These are phyloP conservation scores for Beris morrisii DNA, from an alignment of 2,888 invertebrate genomes.

Conservation along the genomic window DNA sequence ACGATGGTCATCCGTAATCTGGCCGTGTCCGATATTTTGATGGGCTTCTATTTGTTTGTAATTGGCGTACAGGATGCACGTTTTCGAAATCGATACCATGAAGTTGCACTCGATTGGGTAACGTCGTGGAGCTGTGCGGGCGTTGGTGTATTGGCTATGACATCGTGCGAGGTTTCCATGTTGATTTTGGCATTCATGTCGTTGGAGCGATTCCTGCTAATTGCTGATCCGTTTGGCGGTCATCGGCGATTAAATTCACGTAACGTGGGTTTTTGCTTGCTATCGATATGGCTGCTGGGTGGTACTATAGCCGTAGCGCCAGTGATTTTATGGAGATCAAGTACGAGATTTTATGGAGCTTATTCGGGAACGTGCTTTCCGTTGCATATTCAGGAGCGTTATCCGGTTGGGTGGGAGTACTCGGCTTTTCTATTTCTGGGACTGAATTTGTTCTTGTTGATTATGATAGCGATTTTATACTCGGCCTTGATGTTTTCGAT, in stretches of 20 bases:
- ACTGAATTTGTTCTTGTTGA: slow-evolving; percentile 62
- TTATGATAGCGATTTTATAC: slow-evolving; percentile 64
- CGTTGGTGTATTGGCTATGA: slow-evolving; percentile 66
- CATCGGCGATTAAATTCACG: slow-evolving; percentile 60
- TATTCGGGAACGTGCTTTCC: slow-evolving; percentile 70
- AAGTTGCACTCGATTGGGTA: slow-evolving; percentile 65
- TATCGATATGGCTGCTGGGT: slow-evolving; percentile 64
- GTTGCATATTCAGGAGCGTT: slow-evolving; percentile 69
- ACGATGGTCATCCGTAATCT: slow-evolving; percentile 67
- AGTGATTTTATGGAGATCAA: slow-evolving; percentile 62
- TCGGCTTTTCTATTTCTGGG: slow-evolving; percentile 71
- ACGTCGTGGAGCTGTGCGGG: slow-evolving; percentile 66
- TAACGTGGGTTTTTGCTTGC: slow-evolving; percentile 59
- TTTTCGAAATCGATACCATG: slow-evolving; percentile 62
- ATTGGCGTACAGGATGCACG: slow-evolving; percentile 64
- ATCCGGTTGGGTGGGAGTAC: slow-evolving; percentile 69
- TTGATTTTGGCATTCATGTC: slow-evolving; percentile 71
- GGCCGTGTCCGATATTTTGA: slow-evolving; percentile 67
- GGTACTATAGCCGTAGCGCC: slow-evolving; percentile 66
- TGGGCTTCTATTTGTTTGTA: slow-evolving; percentile 67
- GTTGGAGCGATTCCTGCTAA: slow-evolving; percentile 66
- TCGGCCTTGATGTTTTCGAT: slow-evolving; percentile 66
- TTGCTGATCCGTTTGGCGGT: slow-evolving; percentile 63
- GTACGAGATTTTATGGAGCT: slow-evolving; percentile 66
- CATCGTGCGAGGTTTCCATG: slow-evolving; percentile 70